Conservation (phyloP, 2,797 vertebrate species). For the Naso thynnoides region DNA sequence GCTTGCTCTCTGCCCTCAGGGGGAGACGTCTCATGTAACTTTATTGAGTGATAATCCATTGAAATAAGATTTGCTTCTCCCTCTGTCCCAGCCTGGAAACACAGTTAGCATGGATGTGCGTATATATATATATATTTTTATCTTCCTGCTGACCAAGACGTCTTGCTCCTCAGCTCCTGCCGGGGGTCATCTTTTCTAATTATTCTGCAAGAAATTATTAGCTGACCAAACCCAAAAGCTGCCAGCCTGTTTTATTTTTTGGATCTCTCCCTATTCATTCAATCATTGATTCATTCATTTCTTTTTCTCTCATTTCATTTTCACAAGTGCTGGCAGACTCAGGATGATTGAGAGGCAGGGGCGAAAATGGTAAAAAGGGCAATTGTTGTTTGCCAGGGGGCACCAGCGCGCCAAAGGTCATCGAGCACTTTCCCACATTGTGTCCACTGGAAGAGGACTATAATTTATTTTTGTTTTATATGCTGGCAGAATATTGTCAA, state of each 20-base stretch:
- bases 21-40: slow-evolving; percentile 54
- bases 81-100: slow-evolving; percentile 32
- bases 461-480: not conserved
- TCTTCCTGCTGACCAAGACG: slow-evolving; percentile 46
- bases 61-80: slow-evolving; percentile 64
- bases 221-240: not conserved
- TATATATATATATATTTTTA: slow-evolving; percentile 42
- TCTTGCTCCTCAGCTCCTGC: slow-evolving; percentile 16
- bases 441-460: too few relatives aligned
- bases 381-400: too few relatives aligned
- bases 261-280: too few relatives aligned
- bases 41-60: slow-evolving; percentile 78
- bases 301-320: not conserved
- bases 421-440: too few relatives aligned
- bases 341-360: too few relatives aligned
- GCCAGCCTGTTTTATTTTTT: not conserved
- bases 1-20: slow-evolving; percentile 15
- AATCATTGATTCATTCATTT: too few relatives aligned
- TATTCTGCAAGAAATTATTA: slow-evolving; percentile 21
- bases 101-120: slow-evolving; percentile 68
- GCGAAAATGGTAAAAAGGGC: too few relatives aligned
- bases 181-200: slow-evolving; percentile 44
- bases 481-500: not conserved
- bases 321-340: too few relatives aligned
- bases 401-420: too few relatives aligned